A percentile compares a stretch with the other conserved stretches of the same genome.
These are phyloP conservation scores for Sycophila sp. DNA, from an alignment of 1,140 invertebrate species.

Conservation along the genomic window DNA sequence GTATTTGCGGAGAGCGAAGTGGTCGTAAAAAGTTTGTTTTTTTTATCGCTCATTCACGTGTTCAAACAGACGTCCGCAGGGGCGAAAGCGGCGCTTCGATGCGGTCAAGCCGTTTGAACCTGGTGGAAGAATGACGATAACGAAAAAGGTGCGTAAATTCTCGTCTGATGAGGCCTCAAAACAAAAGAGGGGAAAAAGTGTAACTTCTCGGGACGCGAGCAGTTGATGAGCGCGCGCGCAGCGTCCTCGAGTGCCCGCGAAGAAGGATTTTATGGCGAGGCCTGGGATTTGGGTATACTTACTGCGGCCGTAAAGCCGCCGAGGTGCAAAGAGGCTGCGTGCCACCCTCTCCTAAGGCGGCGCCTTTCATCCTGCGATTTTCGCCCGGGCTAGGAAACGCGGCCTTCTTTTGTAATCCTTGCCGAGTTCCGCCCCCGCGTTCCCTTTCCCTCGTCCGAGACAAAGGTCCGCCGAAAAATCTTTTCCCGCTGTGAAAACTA, in stretches of 20 bases:
- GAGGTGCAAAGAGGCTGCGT: conserved; percentile 60
- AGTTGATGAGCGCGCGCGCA: not conserved
- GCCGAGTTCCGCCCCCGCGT: not conserved
- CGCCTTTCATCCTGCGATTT: conserved; percentile 54
- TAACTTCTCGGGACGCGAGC: not conserved
- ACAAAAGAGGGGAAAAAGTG: not conserved
- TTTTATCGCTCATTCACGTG: too few species aligned
- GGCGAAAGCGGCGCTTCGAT: too few species aligned
- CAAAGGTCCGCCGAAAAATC: conserved; percentile 25
- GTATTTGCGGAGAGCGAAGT: too few species aligned
- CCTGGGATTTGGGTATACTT: conserved; percentile 61
- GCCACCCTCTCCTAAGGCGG: conserved; percentile 48
- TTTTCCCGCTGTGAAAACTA: not conserved
- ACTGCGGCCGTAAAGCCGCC: conserved; percentile 57
- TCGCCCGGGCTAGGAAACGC: conserved; percentile 44
- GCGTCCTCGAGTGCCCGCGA: not conserved
- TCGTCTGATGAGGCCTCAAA: not conserved
- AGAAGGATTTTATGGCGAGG: conserved; percentile 54
- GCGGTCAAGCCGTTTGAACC: too few species aligned
- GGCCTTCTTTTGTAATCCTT: conserved; percentile 40
- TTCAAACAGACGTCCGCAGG: too few species aligned
- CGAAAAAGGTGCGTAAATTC: not conserved
- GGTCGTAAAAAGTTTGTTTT: not conserved
- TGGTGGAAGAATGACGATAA: not conserved
- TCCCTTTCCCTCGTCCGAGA: conserved; percentile 14